Evolutionary conservation across 2,113 vertebrate genomes (phyloP).

Genomic region (Cyprinodon tularosa): DNA sequence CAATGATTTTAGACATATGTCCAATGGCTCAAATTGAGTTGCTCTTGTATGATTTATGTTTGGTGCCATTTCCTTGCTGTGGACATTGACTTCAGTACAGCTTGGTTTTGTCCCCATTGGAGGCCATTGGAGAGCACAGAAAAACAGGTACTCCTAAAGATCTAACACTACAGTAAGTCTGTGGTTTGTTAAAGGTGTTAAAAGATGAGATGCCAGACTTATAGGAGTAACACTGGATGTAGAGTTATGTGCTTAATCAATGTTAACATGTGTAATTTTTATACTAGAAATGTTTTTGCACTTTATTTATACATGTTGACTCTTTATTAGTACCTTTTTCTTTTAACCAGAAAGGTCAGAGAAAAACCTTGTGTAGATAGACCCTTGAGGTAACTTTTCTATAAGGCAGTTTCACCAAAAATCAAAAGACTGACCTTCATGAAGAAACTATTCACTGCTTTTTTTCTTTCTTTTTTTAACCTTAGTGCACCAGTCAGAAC

Average conservation of each 20-base stretch:
- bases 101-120: too few species aligned
- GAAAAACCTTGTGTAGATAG: not conserved
- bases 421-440: not conserved
- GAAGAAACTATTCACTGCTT: not conserved
- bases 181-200: not conserved
- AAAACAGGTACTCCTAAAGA: too few species aligned
- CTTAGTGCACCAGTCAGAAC: not conserved
- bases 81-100: too few species aligned
- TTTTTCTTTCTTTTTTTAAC: not conserved
- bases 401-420: not conserved
- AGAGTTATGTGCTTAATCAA: not conserved
- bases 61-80: too few species aligned
- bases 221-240: not conserved
- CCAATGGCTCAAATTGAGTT: not conserved
- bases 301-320: not conserved
- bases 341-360: not conserved
- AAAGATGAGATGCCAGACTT: not conserved
- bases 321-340: not conserved
- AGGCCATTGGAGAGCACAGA: too few species aligned
- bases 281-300: not conserved
- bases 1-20: not conserved
- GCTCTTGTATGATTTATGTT: too few species aligned
- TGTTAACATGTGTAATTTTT: not conserved
- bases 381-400: not conserved
- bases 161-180: too few species aligned